Evolutionary conservation across 2,113 vertebrate genomes (phyloP).

Genomic region (Cygnus atratus): DNA sequence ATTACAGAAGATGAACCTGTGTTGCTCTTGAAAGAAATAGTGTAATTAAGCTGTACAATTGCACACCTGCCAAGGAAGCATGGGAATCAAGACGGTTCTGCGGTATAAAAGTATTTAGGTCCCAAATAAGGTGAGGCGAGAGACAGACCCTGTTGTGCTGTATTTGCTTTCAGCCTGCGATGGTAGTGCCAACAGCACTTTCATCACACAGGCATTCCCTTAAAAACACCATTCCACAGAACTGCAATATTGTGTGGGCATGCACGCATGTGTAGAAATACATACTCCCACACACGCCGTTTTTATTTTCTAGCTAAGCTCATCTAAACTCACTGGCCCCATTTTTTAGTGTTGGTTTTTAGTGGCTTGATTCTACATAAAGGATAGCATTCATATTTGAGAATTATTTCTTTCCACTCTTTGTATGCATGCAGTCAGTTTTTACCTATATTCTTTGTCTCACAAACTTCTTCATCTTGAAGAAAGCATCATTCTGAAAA

Average conservation of each 20-base stretch:
- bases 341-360: neutral
- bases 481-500: neutral
- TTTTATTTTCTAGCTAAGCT: neutral
- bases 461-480: neutral
- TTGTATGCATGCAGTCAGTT: neutral
- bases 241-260: neutral
- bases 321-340: neutral
- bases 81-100: neutral
- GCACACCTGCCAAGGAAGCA: neutral
- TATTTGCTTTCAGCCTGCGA: neutral
- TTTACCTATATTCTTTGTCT: neutral
- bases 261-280: neutral
- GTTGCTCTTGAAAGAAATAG: neutral
- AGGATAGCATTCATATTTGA: neutral
- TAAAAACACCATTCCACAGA: neutral
- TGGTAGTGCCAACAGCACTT: neutral
- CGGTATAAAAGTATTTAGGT: neutral
- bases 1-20: neutral
- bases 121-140: neutral
- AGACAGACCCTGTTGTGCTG: neutral
- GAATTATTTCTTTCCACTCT: neutral
- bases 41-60: neutral
- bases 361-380: neutral
- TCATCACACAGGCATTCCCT: neutral
- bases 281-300: neutral